Conservation (phyloP, 2,888 invertebrate species). For the Cheilosia variabilis region DNA sequence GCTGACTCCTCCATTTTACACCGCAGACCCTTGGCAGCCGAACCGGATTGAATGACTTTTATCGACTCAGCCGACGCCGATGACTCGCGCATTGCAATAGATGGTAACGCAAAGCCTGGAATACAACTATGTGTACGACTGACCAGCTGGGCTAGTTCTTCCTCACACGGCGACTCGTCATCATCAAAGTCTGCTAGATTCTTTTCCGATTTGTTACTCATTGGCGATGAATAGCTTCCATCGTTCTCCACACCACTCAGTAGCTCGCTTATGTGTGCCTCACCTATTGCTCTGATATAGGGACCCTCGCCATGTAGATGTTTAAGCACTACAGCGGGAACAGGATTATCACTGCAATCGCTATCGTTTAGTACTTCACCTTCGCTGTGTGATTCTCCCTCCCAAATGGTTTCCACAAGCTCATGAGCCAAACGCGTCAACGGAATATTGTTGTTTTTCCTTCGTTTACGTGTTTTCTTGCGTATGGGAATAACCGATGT, state of each 20-base stretch:
- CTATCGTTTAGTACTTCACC: constrained; percentile 83
- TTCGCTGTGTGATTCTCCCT: constrained; percentile 85
- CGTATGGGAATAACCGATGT: constrained; percentile 80
- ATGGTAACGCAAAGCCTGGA: constrained; percentile 67
- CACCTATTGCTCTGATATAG: constrained; percentile 84
- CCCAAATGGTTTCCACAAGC: constrained; percentile 86
- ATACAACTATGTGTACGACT: constrained; percentile 85
- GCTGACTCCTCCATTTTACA: constrained; percentile 58
- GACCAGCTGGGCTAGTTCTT: constrained; percentile 91
- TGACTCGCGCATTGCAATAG: constrained; percentile 64
- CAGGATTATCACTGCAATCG: constrained; percentile 81
- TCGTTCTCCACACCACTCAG: constrained; percentile 88
- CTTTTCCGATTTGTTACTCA: constrained; percentile 96
- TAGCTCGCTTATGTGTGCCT: constrained; percentile 82
- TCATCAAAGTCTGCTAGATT: constrained; percentile 98
- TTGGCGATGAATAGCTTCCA: constrained; percentile 96
- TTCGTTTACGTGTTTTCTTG: constrained; percentile 81
- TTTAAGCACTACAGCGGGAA: constrained; percentile 82
- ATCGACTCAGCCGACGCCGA: constrained; percentile 64
- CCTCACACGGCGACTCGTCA: constrained; percentile 94
- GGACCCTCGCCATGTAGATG: constrained; percentile 85
- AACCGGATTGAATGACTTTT: constrained; percentile 54
- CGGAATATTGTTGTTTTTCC: constrained; percentile 81
- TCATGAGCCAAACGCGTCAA: constrained; percentile 83
- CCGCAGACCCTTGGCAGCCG: constrained; percentile 38